Evolutionary conservation across 2,797 vertebrate genomes (phyloP).

Genomic region (Serranus cabrilla): DNA sequence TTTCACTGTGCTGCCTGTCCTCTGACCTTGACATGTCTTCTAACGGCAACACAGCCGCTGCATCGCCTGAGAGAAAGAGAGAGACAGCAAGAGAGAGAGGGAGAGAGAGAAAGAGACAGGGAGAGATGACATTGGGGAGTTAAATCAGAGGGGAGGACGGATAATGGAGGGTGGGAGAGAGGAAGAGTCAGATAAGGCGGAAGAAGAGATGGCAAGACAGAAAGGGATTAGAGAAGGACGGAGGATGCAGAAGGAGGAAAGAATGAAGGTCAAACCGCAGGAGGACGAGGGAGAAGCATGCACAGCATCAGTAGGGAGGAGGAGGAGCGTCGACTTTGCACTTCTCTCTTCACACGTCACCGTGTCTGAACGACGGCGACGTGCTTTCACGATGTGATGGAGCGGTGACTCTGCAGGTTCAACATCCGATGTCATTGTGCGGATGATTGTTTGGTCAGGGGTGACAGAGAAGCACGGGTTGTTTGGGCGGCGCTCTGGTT

Average conservation of each 20-base stretch:
- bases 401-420: conserved; percentile 56
- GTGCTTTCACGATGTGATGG: neutral
- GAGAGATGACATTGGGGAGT: conserved; percentile 47
- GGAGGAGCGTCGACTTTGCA: conserved; percentile 51
- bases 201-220: conserved; percentile 29
- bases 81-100: conserved; percentile 6
- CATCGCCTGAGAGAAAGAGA: conserved; percentile 9
- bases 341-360: conserved; percentile 30
- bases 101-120: neutral
- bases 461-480: conserved; percentile 10
- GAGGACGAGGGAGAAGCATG: conserved; percentile 25
- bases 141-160: conserved; percentile 53
- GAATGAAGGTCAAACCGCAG: conserved; percentile 57
- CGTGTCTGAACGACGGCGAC: neutral
- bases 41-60: conserved; percentile 40
- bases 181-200: conserved; percentile 45
- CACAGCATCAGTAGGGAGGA: conserved; percentile 15
- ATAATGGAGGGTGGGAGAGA: conserved; percentile 44
- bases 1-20: conserved; percentile 46
- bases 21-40: conserved; percentile 72
- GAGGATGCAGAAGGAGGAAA: conserved; percentile 19
- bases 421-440: conserved; percentile 41
- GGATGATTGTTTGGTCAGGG: conserved; percentile 36
- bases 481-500: conserved; percentile 39
- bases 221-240: conserved; percentile 48